phyloP scores from a whole-genome alignment of 2,797 vertebrate species.

The Spinus pinus region DNA sequence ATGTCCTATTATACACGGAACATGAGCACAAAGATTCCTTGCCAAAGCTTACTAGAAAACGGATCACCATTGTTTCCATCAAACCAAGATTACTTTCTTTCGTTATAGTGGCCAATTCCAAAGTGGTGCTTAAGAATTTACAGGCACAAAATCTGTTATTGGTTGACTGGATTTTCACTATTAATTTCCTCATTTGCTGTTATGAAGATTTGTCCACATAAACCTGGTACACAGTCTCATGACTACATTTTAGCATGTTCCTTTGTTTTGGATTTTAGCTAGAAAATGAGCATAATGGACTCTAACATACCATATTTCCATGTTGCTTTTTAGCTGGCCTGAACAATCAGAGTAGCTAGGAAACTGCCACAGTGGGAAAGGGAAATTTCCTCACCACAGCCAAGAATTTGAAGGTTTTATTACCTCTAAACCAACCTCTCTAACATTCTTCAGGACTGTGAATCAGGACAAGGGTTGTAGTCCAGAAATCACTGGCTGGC shows the following conservation, averaged over 20 bases:
- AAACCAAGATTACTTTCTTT: conserved; percentile 4
- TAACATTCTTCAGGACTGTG: neutral
- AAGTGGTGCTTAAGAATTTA: conserved; percentile 22
- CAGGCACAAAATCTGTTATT: neutral
- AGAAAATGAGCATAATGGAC: neutral
- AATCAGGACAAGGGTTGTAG: neutral
- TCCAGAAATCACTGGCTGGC: neutral
- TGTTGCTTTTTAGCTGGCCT: neutral
- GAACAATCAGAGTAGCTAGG: neutral
- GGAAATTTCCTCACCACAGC: neutral
- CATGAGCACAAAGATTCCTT: neutral
- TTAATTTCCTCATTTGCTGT: neutral
- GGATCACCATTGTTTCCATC: neutral
- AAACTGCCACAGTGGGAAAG: neutral
- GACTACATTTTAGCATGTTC: neutral
- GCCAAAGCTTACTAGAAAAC: conserved; percentile 10
- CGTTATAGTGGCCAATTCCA: conserved; percentile 31
- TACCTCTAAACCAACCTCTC: neutral
- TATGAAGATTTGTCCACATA: conserved; percentile 21
- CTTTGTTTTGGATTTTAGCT: neutral
- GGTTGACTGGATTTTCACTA: conserved; percentile 18
- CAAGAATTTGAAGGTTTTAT: conserved; percentile 8
- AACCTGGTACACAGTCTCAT: neutral
- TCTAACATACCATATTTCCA: neutral
- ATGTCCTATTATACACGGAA: neutral